These are phyloP conservation scores for Cyphotilapia sp. DNA, from an alignment of 2,113 vertebrate genomes.

Conservation along the genomic window DNA sequence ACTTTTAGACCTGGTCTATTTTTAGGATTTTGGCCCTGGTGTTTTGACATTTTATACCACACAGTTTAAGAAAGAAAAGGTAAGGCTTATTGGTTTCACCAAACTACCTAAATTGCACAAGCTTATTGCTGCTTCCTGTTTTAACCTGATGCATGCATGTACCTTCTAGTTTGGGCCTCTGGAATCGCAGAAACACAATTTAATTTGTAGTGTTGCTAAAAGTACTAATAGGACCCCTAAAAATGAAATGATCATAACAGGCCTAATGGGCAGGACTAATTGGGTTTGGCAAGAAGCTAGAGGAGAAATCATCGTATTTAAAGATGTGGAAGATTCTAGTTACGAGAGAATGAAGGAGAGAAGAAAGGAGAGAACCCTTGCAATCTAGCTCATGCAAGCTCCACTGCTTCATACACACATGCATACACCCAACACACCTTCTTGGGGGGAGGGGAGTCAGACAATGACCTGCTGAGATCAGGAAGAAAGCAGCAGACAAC, in stretches of 20 bases:
- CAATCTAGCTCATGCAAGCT: fast-evolving
- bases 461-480: not conserved
- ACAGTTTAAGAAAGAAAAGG: not conserved
- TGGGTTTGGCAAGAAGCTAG: not conserved
- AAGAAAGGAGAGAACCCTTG: not conserved
- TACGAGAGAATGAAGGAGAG: not conserved
- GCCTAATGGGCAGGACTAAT: not conserved
- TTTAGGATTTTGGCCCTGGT: not conserved
- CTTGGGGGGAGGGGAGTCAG: not conserved
- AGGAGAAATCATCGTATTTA: not conserved
- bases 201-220: not conserved
- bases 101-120: not conserved
- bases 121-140: not conserved
- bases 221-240: not conserved
- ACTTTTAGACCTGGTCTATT: not conserved
- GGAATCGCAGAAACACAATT: not conserved
- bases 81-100: not conserved
- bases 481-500: not conserved
- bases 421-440: not conserved
- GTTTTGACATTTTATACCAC: not conserved
- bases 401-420: not conserved
- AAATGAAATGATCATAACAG: not conserved
- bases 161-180: not conserved
- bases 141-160: not conserved
- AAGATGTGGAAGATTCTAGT: not conserved